Evolutionary conservation across 2,113 vertebrate genomes (phyloP).

Genomic region (Pomatorhinus ruficollis): DNA sequence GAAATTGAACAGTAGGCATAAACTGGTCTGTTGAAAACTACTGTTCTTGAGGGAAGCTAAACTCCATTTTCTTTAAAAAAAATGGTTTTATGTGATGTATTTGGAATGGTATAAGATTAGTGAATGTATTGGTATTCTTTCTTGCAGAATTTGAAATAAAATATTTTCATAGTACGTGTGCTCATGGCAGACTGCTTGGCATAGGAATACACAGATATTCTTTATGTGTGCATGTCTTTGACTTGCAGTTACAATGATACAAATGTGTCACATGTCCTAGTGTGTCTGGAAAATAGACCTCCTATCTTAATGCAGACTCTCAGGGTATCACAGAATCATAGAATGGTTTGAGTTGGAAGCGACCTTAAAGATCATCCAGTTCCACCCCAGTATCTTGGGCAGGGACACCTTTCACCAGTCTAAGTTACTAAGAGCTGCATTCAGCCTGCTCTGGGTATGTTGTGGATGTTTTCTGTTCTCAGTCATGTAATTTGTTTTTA

Average conservation of each 20-base stretch:
- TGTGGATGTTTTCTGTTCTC: not conserved
- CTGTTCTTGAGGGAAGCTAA: not conserved
- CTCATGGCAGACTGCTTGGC: not conserved
- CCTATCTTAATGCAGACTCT: not conserved
- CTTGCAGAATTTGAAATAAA: not conserved
- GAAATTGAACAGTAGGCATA: not conserved
- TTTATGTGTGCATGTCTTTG: not conserved
- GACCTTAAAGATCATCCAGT: not conserved
- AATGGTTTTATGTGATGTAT: accelerated
- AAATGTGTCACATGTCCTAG: not conserved
- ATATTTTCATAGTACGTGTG: not conserved
- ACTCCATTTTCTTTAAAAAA: not conserved
- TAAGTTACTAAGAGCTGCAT: not conserved
- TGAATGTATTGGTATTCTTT: not conserved
- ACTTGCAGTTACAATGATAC: not conserved
- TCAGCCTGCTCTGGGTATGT: not conserved
- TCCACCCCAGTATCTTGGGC: not conserved
- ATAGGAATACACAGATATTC: not conserved
- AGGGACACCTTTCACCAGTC: not conserved
- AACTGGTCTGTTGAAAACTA: not conserved
- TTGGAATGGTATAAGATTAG: not conserved
- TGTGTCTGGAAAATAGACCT: not conserved
- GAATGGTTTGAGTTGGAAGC: not conserved
- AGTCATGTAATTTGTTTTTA: not conserved
- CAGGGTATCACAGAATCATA: not conserved